A percentile compares a stretch with the other conserved stretches of the same genome.
These are phyloP conservation scores for Epinotia ramella DNA, from an alignment of 2,888 invertebrate species.

Conservation along the genomic window DNA sequence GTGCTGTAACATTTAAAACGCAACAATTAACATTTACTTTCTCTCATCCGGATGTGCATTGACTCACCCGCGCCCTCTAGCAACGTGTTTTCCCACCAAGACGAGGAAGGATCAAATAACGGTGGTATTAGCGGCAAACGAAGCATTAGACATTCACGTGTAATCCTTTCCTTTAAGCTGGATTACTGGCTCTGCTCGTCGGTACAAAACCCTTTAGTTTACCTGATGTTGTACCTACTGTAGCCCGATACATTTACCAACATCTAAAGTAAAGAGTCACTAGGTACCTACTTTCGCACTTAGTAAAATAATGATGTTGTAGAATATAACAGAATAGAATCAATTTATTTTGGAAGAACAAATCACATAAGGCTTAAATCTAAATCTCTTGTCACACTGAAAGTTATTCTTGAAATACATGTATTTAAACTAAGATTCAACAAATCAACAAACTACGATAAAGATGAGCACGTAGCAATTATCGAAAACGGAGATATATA, in stretches of 20 bases:
- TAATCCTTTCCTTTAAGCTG: constrained; percentile 49
- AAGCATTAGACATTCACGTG: constrained; percentile 47
- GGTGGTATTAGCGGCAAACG: constrained; percentile 46
- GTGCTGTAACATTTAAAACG: not conserved
- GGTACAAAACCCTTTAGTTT: constrained; percentile 47
- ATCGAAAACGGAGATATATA: too few relatives aligned
- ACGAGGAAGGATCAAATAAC: constrained; percentile 49
- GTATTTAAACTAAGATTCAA: too few relatives aligned
- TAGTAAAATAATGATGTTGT: not conserved
- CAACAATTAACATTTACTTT: constrained; percentile 11
- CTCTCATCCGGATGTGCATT: constrained; percentile 18
- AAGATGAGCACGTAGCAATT: too few relatives aligned
- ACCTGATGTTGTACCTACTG: constrained; percentile 43
- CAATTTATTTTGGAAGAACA: too few relatives aligned
- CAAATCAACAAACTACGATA: too few relatives aligned
- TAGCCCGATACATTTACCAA: constrained; percentile 40
- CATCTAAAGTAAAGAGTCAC: constrained; percentile 2
- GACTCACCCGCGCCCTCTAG: constrained; percentile 29
- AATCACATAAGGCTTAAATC: too few relatives aligned
- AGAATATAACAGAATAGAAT: too few relatives aligned
- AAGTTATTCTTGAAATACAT: too few relatives aligned
- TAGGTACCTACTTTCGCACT: not conserved
- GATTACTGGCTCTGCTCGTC: constrained; percentile 47
- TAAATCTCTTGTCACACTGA: too few relatives aligned
- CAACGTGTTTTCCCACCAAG: constrained; percentile 38